A percentile compares a stretch with the other conserved stretches of the same genome.
These are phyloP conservation scores for Mongoloraphidia duomilia DNA, from an alignment of 2,888 invertebrate genomes.

Conservation along the genomic window DNA sequence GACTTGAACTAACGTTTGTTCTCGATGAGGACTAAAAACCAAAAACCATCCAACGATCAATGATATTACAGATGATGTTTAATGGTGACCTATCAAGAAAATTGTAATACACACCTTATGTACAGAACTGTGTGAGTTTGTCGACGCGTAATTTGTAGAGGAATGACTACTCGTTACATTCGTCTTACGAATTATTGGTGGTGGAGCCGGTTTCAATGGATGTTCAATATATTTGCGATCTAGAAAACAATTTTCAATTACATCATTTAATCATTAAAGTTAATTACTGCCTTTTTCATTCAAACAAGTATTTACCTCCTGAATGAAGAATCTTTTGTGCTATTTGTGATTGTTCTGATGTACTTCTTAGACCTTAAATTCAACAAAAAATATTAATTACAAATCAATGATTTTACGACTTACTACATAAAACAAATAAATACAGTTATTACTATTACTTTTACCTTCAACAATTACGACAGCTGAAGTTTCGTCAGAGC, in stretches of 20 bases:
- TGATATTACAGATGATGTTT: not conserved
- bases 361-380: slow-evolving; percentile 51
- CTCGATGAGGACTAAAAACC: not conserved
- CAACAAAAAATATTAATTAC: not conserved
- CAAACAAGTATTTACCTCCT: slow-evolving; percentile 38
- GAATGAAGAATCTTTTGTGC: slow-evolving; percentile 82
- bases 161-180: slow-evolving; percentile 33
- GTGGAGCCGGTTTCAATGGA: slow-evolving; percentile 64
- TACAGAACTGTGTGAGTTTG: slow-evolving; percentile 4
- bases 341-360: slow-evolving; percentile 68
- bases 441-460: slow-evolving; percentile 10
- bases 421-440: not conserved
- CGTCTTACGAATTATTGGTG: slow-evolving; percentile 51
- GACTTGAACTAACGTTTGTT: slow-evolving; percentile 3
- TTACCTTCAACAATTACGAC: slow-evolving; percentile 91
- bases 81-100: not conserved
- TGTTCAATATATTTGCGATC: slow-evolving; percentile 81
- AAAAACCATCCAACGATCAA: not conserved
- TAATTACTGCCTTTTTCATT: slow-evolving; percentile 13
- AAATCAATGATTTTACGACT: not conserved
- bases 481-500: slow-evolving; percentile 88
- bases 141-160: slow-evolving; percentile 23
- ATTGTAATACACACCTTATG: slow-evolving; percentile 5
- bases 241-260: slow-evolving; percentile 17
- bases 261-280: slow-evolving; percentile 2